Percentiles rank a stretch among this genome's conserved stretches.
Evolutionary conservation across 2,888 invertebrate species (phyloP).

Genomic region (Oxycera nigricornis): DNA sequence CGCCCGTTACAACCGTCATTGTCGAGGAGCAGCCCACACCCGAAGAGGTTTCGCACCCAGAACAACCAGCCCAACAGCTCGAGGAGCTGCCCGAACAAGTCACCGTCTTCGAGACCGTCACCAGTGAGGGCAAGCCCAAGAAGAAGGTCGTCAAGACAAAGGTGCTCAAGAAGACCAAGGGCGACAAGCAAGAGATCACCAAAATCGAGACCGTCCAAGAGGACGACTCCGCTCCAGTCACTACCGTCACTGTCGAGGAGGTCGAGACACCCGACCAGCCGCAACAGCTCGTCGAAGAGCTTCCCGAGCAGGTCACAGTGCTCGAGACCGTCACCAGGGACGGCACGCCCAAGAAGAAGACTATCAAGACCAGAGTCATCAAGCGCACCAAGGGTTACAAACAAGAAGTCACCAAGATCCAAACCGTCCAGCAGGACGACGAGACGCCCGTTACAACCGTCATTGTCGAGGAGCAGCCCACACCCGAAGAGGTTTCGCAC

Average conservation of each 20-base stretch:
- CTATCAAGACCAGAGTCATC: conserved; percentile 49
- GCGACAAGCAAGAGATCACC: conserved; percentile 57
- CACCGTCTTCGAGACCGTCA: conserved; percentile 52
- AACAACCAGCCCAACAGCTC: conserved; percentile 44
- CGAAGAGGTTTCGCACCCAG: conserved; percentile 49
- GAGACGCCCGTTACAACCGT: conserved; percentile 54
- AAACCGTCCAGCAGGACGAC: conserved; percentile 54
- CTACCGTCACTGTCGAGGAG: conserved; percentile 52
- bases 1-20: conserved; percentile 39
- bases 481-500: conserved; percentile 47
- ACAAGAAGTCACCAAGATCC: conserved; percentile 56
- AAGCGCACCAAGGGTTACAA: conserved; percentile 50
- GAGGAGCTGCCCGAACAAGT: conserved; percentile 59
- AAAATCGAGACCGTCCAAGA: conserved; percentile 59
- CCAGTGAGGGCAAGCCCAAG: conserved; percentile 53
- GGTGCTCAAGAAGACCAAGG: conserved; percentile 56
- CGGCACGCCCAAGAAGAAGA: conserved; percentile 54
- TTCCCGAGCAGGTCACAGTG: conserved; percentile 58
- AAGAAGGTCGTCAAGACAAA: conserved; percentile 53
- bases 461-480: conserved; percentile 53
- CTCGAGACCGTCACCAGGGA: conserved; percentile 60
- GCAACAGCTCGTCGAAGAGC: conserved; percentile 51
- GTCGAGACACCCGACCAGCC: conserved; percentile 53
- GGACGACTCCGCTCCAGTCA: conserved; percentile 57
- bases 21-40: conserved; percentile 51